These are phyloP conservation scores for Cossypha polioptera DNA, from an alignment of 2,797 vertebrate genomes.

Conservation along the genomic window DNA sequence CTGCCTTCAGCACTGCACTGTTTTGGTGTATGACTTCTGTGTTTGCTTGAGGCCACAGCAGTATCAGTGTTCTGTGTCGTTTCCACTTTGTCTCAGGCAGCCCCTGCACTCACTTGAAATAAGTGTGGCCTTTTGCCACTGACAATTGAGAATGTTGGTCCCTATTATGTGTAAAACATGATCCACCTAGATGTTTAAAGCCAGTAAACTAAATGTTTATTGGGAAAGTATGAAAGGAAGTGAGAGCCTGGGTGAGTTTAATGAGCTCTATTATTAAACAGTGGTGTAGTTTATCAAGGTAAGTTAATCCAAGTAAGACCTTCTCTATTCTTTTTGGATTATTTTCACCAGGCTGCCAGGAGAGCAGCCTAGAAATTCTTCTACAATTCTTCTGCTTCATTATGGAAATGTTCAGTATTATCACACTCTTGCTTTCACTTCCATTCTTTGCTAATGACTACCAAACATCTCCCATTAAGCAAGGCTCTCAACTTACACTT, in stretches of 20 bases:
- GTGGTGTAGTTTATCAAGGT: neutral
- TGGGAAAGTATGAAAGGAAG: neutral
- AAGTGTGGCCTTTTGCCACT: neutral
- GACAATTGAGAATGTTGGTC: neutral
- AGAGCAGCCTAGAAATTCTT: neutral
- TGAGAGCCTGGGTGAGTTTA: neutral
- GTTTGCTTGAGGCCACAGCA: conserved; percentile 42
- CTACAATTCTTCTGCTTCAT: neutral
- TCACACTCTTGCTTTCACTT: neutral
- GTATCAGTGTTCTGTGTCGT: conserved; percentile 17
- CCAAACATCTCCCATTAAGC: neutral
- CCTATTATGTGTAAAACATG: neutral
- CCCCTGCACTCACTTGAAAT: neutral
- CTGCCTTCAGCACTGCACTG: neutral
- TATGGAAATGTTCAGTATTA: neutral
- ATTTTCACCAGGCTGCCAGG: neutral
- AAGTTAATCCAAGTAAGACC: neutral
- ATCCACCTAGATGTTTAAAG: neutral
- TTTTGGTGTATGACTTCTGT: neutral
- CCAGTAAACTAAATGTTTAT: neutral
- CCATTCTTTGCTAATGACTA: neutral
- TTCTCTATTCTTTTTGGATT: neutral
- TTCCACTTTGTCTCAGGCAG: conserved; percentile 2
- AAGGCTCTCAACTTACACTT: neutral
- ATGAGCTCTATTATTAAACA: neutral